phyloP scores from a whole-genome alignment of 2,113 vertebrate genomes.

The Brachypteracias leptosomus region DNA sequence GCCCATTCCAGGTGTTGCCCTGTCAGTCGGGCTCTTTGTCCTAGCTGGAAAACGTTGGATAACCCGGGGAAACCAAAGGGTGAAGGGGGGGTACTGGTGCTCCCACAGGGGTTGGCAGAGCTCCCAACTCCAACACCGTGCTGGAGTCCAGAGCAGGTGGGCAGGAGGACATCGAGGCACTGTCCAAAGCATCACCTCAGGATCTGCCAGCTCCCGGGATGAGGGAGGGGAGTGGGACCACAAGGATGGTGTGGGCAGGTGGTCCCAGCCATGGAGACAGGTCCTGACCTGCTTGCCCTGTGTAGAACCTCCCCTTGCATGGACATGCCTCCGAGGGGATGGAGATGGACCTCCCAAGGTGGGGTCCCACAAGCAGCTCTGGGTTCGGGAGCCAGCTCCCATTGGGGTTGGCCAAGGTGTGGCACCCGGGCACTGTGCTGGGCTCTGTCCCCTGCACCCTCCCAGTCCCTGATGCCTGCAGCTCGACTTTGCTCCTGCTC shows the following conservation, averaged over 20 bases:
- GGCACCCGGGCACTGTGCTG: fast-evolving
- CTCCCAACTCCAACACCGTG: fast-evolving
- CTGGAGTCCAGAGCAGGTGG: not conserved
- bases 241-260: fast-evolving
- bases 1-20: not conserved
- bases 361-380: not conserved
- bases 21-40: not conserved
- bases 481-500: not conserved
- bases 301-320: fast-evolving
- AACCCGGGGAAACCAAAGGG: not conserved
- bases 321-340: fast-evolving
- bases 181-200: fast-evolving
- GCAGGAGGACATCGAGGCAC: not conserved
- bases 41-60: not conserved
- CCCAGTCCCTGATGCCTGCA: fast-evolving
- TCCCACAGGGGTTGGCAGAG: not conserved
- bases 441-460: not conserved
- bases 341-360: not conserved
- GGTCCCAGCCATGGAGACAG: not conserved
- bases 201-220: fast-evolving
- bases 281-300: not conserved
- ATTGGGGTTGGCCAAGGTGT: fast-evolving
- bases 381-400: not conserved
- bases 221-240: not conserved
- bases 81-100: not conserved